Base-by-base conservation (phyloP, 1,140 invertebrate genomes). In the Bombus ignitus region DNA sequence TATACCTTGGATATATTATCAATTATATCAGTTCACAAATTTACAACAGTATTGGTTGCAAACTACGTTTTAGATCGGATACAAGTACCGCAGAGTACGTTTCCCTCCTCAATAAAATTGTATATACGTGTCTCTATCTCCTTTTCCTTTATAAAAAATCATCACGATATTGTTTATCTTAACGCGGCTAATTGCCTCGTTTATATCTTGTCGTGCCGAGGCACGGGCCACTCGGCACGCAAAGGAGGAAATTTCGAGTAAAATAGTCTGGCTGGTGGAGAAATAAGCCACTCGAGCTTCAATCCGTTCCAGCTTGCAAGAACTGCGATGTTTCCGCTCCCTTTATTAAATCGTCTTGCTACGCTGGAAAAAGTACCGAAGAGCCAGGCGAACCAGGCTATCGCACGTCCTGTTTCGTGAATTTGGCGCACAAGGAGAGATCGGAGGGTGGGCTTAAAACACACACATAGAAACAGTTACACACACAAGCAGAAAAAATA, bases 221-320 rank as follows among this genome's bases (percentile, higher is more conserved):
- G 32, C 12, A 5, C 28, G 12, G 65, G n/a, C 28, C 47, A 70
- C 47, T 35, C 53, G 53, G 28, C 81, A 53, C 83, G 53, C 12
- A 70, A 78, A 84, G 53, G 68, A 81, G 71, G 42, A 85, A 81
- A 74, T 81, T 74, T 85, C 71, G 78, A 68, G 68, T 85, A 80
- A 72, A 84, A 68, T 53, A 39, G 83, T 66, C 78, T n/a, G 70
- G 81, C 78, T 74, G 83, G 25, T 35, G 18, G 47, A 53, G 76
- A 80, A 84, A 68, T 79, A 84, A 84, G 76, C 66, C 83, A 79
- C 76, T 84, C 76, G 66, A 72, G 70, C 71, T 85, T 80, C 79
- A 85, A 85, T 85, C 79, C 71, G 47, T 81, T 81, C n/a, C 84
- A 47, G 66, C 57, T 85, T 85, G 81, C 84, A 75, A 75, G 66